Percentiles rank a stretch among this genome's conserved stretches.
Conservation (phyloP, 2,888 invertebrate species). For the Idaea aversata region DNA sequence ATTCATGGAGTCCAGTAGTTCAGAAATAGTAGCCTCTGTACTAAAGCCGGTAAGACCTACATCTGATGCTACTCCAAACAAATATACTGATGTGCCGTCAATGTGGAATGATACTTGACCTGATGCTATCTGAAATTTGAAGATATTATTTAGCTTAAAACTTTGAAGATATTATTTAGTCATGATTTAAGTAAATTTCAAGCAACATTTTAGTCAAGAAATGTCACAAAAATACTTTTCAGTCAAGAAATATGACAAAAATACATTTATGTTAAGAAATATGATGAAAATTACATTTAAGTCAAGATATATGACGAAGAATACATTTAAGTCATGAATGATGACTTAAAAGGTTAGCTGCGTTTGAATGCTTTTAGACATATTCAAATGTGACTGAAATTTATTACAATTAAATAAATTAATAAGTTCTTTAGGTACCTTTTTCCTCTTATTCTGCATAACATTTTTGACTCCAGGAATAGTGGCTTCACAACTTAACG, state of each 20-base stretch:
- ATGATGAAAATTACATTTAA: no score
- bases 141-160: slow-evolving; percentile 1
- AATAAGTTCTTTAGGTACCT: slow-evolving; percentile 55
- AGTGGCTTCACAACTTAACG: slow-evolving; percentile 82
- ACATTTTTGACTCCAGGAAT: slow-evolving; percentile 81
- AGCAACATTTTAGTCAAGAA: no score
- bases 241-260: no score
- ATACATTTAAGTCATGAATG: no score
- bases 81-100: slow-evolving; percentile 82
- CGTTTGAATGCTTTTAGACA: no score
- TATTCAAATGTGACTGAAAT: no score
- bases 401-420: neutral
- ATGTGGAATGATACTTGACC: slow-evolving; percentile 87
- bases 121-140: slow-evolving; percentile 79
- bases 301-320: no score
- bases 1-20: slow-evolving; percentile 67
- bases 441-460: slow-evolving; percentile 83
- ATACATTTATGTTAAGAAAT: no score
- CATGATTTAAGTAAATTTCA: no score
- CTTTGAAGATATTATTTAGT: slow-evolving; percentile 4
- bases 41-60: slow-evolving; percentile 76
- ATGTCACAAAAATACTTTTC: no score
- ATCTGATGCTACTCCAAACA: slow-evolving; percentile 82
- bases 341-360: no score
- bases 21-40: slow-evolving; percentile 76